These are phyloP conservation scores for Chymomyza amoena DNA, from an alignment of 2,888 invertebrate genomes.

Conservation along the genomic window DNA sequence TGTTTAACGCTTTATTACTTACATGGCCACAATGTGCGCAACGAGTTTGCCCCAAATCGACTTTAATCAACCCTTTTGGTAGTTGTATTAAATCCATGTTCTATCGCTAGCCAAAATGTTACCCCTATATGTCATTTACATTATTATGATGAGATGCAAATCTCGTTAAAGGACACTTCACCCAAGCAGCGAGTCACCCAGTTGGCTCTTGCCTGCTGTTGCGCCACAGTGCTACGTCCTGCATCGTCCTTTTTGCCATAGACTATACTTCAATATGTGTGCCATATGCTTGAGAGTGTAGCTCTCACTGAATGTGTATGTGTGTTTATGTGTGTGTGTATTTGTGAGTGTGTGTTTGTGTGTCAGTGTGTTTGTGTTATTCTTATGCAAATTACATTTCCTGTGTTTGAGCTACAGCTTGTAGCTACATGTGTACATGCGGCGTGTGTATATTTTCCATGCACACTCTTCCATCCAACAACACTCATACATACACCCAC, in stretches of 20 bases:
- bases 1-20: background rate
- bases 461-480: background rate
- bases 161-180: slow-evolving; percentile 70
- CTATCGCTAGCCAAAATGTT: slow-evolving; percentile 45
- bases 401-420: slow-evolving; percentile 72
- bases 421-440: slow-evolving; percentile 62
- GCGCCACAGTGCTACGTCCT: background rate
- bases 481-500: slow-evolving; percentile 13
- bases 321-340: background rate
- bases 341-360: slow-evolving; percentile 9
- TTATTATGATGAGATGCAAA: slow-evolving; percentile 69
- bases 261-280: slow-evolving; percentile 48
- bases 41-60: slow-evolving; percentile 33
- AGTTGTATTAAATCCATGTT: slow-evolving; percentile 56
- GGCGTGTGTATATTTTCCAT: slow-evolving; percentile 6
- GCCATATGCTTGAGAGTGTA: slow-evolving; percentile 53
- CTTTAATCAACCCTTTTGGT: slow-evolving; percentile 55
- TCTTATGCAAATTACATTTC: slow-evolving; percentile 73
- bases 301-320: background rate
- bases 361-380: slow-evolving; percentile 50
- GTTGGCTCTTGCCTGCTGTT: slow-evolving; percentile 12
- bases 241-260: slow-evolving; percentile 1
- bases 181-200: slow-evolving; percentile 22
- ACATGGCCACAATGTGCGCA: background rate
- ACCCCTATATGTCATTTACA: slow-evolving; percentile 61